These are phyloP conservation scores for Pseudorasbora parva DNA, from an alignment of 2,113 vertebrate species.

Conservation along the genomic window DNA sequence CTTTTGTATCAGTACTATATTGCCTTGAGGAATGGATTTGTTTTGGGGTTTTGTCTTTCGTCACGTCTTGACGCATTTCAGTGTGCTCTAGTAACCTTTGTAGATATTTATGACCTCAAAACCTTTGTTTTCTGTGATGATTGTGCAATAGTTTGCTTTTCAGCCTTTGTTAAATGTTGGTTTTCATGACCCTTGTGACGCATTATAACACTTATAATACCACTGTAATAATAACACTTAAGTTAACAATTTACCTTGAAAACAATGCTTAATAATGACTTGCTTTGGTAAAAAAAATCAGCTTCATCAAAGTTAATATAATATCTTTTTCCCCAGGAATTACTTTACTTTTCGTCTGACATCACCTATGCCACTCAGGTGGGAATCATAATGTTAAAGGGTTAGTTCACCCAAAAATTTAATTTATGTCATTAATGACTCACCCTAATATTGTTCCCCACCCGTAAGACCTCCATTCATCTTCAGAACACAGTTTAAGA, in stretches of 20 bases:
- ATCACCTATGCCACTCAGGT: background rate
- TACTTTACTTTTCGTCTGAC: background rate
- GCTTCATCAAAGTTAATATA: background rate
- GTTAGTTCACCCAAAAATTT: too few species aligned
- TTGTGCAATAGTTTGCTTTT: background rate
- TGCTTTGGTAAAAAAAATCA: background rate
- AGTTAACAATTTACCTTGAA: background rate
- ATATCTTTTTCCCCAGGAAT: background rate
- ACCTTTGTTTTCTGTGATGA: background rate
- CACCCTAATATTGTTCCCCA: too few species aligned
- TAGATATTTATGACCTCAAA: background rate
- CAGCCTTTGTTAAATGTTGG: background rate
- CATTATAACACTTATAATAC: background rate
- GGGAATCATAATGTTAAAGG: background rate
- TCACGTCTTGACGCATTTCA: background rate
- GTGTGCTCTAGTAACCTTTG: slow-evolving; percentile 1
- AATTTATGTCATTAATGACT: too few species aligned
- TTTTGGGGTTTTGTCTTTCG: too few species aligned
- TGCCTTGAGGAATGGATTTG: slow-evolving; percentile 3
- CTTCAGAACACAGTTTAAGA: too few species aligned
- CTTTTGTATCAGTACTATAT: background rate
- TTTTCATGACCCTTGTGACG: background rate
- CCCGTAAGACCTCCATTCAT: too few species aligned
- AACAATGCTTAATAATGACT: background rate
- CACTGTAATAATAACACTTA: background rate